Conservation (phyloP, 2,113 vertebrate species). For the Phaethornis superciliosus region DNA sequence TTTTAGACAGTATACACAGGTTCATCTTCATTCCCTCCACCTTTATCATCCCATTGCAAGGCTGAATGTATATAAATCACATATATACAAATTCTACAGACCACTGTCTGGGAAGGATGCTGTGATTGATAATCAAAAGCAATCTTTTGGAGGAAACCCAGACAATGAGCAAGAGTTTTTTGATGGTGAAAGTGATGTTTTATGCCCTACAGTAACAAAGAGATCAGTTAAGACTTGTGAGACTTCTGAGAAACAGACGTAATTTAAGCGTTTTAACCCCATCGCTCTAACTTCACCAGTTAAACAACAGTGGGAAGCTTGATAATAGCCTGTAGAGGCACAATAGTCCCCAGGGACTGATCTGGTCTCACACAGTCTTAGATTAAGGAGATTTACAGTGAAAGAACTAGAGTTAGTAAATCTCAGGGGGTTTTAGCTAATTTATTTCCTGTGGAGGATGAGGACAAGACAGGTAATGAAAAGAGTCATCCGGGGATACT, state of each 20-base stretch:
- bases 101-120: neutral
- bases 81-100: neutral
- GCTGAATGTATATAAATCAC: neutral
- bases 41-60: neutral
- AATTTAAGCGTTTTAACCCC: neutral
- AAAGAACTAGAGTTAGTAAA: neutral
- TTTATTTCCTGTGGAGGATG: neutral
- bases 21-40: neutral
- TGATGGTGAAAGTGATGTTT: neutral
- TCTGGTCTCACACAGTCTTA: neutral
- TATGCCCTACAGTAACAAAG: neutral
- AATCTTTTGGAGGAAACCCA: fast-evolving
- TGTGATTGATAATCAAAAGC: neutral
- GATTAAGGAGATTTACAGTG: neutral
- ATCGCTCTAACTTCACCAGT: neutral
- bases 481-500: neutral
- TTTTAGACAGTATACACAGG: neutral
- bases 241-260: neutral
- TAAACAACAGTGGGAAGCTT: neutral
- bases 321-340: neutral
- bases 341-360: neutral
- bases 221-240: neutral
- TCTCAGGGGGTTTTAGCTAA: neutral
- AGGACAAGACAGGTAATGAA: neutral
- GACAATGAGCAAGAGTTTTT: neutral